Evolutionary conservation across 1,140 invertebrate genomes (phyloP).

Genomic region (Cotesia vestalis): DNA sequence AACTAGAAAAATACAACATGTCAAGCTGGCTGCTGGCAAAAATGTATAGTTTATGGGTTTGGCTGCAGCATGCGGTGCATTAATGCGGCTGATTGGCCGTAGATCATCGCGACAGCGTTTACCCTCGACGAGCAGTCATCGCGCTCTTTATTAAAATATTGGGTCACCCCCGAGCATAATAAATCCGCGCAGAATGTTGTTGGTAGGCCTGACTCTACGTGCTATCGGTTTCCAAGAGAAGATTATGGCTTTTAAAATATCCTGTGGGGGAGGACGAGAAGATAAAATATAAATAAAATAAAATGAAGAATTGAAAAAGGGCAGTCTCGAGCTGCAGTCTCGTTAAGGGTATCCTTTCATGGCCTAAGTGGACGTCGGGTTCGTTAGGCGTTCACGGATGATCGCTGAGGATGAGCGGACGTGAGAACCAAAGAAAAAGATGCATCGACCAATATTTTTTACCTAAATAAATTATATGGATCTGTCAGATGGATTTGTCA

Average conservation of each 20-base stretch:
- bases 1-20: background rate
- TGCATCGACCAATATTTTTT: conserved; percentile 10
- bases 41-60: conserved; percentile 55
- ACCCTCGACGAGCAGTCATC: conserved; percentile 39
- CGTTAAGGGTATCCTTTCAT: conserved; percentile 53
- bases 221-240: conserved; percentile 28
- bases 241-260: conserved; percentile 28
- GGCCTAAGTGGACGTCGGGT: conserved; percentile 55
- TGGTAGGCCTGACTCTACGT: conserved; percentile 19
- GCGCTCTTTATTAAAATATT: conserved; percentile 62
- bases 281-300: conserved; percentile 19
- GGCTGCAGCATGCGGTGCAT: conserved; percentile 54
- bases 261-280: background rate
- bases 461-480: too few species aligned
- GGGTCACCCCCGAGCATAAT: conserved; percentile 50
- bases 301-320: conserved; percentile 21
- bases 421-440: conserved; percentile 33
- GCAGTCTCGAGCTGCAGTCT: conserved; percentile 35
- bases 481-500: too few species aligned
- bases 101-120: conserved; percentile 52
- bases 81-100: conserved; percentile 64
- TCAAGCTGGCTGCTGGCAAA: conserved; percentile 42
- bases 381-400: conserved; percentile 51
- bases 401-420: conserved; percentile 52
- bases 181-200: conserved; percentile 25